Conservation (phyloP, 64 coral and sea anemone species). For the Trachythela sp. region DNA sequence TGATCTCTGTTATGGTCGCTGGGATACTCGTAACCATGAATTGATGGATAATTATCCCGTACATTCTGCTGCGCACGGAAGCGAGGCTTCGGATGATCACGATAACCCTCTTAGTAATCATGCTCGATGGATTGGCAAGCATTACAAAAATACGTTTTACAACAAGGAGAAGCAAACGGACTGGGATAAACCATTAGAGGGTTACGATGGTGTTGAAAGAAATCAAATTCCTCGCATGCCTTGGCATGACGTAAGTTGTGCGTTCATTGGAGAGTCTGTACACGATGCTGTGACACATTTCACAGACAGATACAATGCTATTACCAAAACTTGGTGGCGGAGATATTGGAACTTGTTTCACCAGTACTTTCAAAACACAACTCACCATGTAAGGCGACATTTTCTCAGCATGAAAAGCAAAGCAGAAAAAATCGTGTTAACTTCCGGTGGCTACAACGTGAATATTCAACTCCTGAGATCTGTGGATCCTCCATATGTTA, state of each 20-base stretch:
- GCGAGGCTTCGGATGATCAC: background rate
- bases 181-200: constrained; percentile 37
- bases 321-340: background rate
- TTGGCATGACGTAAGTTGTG: constrained; percentile 19
- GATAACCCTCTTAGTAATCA: background rate
- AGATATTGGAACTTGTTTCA: background rate
- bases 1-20: constrained; percentile 48
- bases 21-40: constrained; percentile 44
- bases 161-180: constrained; percentile 4
- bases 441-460: background rate
- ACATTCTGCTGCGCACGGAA: background rate
- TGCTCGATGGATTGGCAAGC: constrained; percentile 53
- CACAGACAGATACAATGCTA: constrained; percentile 42
- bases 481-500: constrained; percentile 10
- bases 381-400: background rate
- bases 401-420: too few relatives aligned
- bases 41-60: constrained; percentile 25
- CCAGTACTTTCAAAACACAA: background rate
- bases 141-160: constrained; percentile 46
- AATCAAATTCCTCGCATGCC: constrained; percentile 28
- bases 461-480: constrained; percentile 37
- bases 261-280: constrained; percentile 28
- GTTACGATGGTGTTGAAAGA: constrained; percentile 14
- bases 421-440: background rate
- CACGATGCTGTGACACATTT: constrained; percentile 36